These are phyloP conservation scores for Bubo blakistoni DNA, from an alignment of 2,113 vertebrate genomes.

Conservation along the genomic window DNA sequence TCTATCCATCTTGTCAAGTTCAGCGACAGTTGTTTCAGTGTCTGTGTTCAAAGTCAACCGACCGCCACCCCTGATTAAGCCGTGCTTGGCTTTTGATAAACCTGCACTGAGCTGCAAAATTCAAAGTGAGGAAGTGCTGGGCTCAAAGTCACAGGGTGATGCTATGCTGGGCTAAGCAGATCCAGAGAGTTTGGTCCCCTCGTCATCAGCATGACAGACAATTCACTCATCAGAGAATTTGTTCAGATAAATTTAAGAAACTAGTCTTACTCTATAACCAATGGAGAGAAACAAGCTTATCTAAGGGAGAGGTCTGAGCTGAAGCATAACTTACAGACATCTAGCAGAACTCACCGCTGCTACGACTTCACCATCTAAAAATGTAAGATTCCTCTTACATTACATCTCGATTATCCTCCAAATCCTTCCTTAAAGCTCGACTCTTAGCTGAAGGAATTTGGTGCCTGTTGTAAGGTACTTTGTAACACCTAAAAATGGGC, in stretches of 20 bases:
- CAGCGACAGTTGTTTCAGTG: conserved; percentile 1
- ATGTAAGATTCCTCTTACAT: not conserved
- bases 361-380: not conserved
- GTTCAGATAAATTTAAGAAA: not conserved
- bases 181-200: not conserved
- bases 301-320: not conserved
- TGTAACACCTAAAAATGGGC: not conserved
- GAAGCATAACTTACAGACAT: not conserved
- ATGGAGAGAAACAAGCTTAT: not conserved
- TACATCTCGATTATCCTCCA: not conserved
- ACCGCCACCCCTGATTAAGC: not conserved
- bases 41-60: not conserved
- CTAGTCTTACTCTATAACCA: not conserved
- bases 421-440: not conserved
- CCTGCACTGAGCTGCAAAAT: conserved; percentile 21
- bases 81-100: not conserved
- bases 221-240: not conserved
- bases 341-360: not conserved
- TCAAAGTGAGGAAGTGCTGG: not conserved
- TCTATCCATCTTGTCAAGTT: not conserved
- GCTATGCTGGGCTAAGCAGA: not conserved
- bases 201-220: not conserved
- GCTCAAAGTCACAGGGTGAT: conserved; percentile 16
- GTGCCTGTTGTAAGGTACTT: not conserved
- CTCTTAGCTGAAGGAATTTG: not conserved